phyloP scores from a whole-genome alignment of 35 echinoderm and acorn worm genomes.

The Heliocidaris tuberculata region DNA sequence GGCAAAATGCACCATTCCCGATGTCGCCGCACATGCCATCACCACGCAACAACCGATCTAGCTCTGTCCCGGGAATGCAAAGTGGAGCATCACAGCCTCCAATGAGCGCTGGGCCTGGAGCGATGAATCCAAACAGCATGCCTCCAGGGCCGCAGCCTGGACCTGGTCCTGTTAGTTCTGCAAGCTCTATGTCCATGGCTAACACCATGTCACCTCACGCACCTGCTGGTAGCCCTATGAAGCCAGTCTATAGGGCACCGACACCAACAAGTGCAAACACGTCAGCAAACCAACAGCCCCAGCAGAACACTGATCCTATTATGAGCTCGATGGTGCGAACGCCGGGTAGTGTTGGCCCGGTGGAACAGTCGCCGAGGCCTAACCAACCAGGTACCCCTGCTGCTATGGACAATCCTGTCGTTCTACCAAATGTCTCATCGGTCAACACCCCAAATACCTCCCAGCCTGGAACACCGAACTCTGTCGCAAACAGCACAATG shows the following conservation, averaged over 20 bases:
- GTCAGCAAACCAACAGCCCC: conserved; percentile 35
- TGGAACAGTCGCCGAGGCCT: conserved; percentile 80
- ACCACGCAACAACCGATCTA: conserved; percentile 67
- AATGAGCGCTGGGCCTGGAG: conserved; percentile 25
- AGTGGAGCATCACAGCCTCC: conserved; percentile 32
- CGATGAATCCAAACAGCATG: conserved; percentile 27
- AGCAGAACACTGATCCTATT: conserved; percentile 22
- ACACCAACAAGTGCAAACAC: conserved; percentile 71
- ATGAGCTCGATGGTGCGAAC: conserved; percentile 60
- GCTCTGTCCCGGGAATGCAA: conserved; percentile 66
- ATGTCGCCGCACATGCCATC: conserved; percentile 76
- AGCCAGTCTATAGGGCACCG: conserved; percentile 56
- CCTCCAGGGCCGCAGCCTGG: conserved; percentile 1
- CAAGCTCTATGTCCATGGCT: conserved; percentile 7
- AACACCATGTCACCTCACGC: conserved; percentile 51
- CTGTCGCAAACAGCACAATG: conserved; percentile 49
- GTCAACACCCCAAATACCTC: conserved; percentile 37
- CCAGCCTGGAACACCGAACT: conserved; percentile 64
- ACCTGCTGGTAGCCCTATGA: conserved; percentile 69
- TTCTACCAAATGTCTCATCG: not conserved
- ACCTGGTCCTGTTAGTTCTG: conserved; percentile 19
- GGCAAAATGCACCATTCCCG: conserved; percentile 54
- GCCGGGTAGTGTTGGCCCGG: conserved; percentile 47
- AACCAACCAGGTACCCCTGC: conserved; percentile 81
- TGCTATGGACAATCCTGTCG: conserved; percentile 27